Conservation (phyloP, 1,140 invertebrate species). For the Tigriopus japonicus region DNA sequence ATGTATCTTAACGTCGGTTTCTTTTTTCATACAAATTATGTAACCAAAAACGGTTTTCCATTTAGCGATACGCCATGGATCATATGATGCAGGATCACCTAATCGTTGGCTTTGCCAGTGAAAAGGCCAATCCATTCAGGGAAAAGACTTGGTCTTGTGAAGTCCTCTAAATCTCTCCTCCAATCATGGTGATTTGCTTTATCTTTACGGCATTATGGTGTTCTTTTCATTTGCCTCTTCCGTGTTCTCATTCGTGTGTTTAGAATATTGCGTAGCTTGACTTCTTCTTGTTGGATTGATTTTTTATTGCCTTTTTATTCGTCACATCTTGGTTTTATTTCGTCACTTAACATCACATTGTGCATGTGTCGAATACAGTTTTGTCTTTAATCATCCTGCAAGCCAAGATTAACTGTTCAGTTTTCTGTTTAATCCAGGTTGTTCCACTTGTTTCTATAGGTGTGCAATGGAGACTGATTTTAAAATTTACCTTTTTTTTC, state of each 20-base stretch:
- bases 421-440: too few species aligned
- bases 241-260: background rate
- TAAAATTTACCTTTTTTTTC: too few species aligned
- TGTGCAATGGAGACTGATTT: too few species aligned
- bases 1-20: too few species aligned
- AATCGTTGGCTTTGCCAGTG: slow-evolving; percentile 82
- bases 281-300: background rate
- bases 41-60: background rate
- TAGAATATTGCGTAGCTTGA: background rate
- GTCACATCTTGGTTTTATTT: background rate
- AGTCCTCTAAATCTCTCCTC: slow-evolving; percentile 15
- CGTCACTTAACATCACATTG: too few species aligned
- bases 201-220: background rate
- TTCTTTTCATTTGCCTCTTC: background rate
- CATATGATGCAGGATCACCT: slow-evolving; percentile 86
- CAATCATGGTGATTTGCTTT: slow-evolving; percentile 16
- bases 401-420: too few species aligned
- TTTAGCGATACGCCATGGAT: slow-evolving; percentile 32
- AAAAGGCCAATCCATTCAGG: slow-evolving; percentile 91
- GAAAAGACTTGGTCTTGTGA: slow-evolving; percentile 42
- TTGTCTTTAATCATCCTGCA: too few species aligned
- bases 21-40: too few species aligned
- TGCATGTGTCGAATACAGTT: too few species aligned
- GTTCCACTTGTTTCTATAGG: too few species aligned
- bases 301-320: background rate